Evolutionary conservation across 2,888 invertebrate species (phyloP).

Genomic region (Lepidochrysops patricia): DNA sequence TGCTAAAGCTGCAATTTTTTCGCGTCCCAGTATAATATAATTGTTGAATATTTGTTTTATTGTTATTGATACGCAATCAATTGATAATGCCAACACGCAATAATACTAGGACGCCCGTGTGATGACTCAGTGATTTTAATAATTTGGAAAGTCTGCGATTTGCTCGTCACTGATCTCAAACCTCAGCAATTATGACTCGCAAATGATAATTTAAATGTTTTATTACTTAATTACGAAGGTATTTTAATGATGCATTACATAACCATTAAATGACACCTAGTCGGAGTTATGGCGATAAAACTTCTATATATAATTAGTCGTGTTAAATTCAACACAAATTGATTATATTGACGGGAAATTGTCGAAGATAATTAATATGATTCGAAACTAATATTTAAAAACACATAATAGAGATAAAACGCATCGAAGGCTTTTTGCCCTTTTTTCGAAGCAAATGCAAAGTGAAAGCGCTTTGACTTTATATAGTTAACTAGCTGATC

Average conservation of each 20-base stretch:
- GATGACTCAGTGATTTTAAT: not conserved
- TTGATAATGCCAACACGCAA: not conserved
- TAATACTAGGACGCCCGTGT: not conserved
- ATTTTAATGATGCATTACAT: not conserved
- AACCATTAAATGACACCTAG: not conserved
- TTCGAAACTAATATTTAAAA: not conserved
- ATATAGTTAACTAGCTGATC: too few species aligned
- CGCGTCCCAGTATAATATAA: too few species aligned
- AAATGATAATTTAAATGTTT: not conserved
- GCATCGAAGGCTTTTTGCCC: too few species aligned
- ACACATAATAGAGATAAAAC: too few species aligned
- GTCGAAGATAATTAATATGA: not conserved
- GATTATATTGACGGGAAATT: not conserved
- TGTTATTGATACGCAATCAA: not conserved
- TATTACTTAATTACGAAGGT: not conserved
- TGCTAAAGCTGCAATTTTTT: too few species aligned
- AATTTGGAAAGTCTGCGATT: slow-evolving; percentile 7
- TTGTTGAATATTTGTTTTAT: not conserved
- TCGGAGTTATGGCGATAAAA: not conserved
- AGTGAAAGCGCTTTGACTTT: too few species aligned
- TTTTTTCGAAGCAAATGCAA: too few species aligned
- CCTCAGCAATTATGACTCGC: not conserved
- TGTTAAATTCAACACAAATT: not conserved
- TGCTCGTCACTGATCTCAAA: not conserved
- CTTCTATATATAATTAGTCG: not conserved